Evolutionary conservation across 1,140 invertebrate genomes (phyloP), one percentile per base, ranked within the genome.

Genomic region (Aradophagus sp.): DNA sequence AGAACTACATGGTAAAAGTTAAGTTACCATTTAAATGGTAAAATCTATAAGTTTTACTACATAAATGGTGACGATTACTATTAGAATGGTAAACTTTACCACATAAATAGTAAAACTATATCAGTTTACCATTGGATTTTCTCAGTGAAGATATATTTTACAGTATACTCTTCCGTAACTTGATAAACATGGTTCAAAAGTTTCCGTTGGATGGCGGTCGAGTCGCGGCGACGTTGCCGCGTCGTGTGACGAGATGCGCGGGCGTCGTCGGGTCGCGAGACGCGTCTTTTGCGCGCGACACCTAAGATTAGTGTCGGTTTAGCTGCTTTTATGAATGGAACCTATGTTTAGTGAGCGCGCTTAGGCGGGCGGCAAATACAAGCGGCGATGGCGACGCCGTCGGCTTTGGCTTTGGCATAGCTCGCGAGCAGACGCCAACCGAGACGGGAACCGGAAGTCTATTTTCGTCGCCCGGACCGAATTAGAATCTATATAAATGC

Each of bases 361-460:
- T 53, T 58, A 50, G 39, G 50, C 61, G 41, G 23, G 45, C 19
- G 36, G 14, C 23, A 32, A 50, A 63, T 53, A 58, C 56, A 47
- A 56, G 39, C 27, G 52, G 39, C 27, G 8, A 23, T 23, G 20
- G 4, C 20, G 31, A 56, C 48, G 41, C 50, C n/a, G n/a, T n/a
- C n/a, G n/a, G n/a, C n/a, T n/a, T 58, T 45, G 45, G 52, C 61
- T 77, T 77, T 79, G 73, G 77, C 75, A 76, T 80, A 76, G 73
- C 75, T 74, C 58, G 41, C 45, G 35, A 70, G 74, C 77, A 80
- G 78, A 80, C 80, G 76, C 77, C 69, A 73, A 53, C 53, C 73
- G 76, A 80, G 80, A 84, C 84, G 84, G 82, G 80, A 85, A 84
- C 84, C 84, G 84, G 84, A 85, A 84, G 83, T 84, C 83, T 85